Base-by-base conservation (phyloP, 2,888 invertebrate genomes). In the Dolomedes plantarius region DNA sequence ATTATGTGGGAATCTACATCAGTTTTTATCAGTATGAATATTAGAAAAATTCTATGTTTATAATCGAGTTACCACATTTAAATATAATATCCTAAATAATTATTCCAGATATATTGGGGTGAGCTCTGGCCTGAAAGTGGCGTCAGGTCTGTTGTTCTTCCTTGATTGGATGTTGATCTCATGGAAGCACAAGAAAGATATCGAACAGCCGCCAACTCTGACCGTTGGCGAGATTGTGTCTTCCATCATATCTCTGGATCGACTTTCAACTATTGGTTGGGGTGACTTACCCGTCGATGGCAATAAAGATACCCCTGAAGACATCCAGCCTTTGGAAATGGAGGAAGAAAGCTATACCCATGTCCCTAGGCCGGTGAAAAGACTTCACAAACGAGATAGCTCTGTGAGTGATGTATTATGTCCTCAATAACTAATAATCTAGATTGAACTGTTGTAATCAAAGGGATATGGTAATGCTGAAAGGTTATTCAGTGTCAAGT, bases 121-220 rank as follows among this genome's bases (percentile, higher is more conserved):
- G 11, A 97, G 97, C 91, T 95, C 96, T 73, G 95, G 95, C 7
- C 95, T 97, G 77, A 97, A 97, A 92, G 94, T 97, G 79, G 93
- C 97, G 64, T 97, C 97, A 0, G 92, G 96, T 81, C 95, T 95
- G 9, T 94, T 97, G 90, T 97, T 97, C 92, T 92, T 95, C 89
- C 94, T 95, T 36, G 97, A 97, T 91, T 97, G 96, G 96, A 96
- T 96, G 95, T 92, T 97, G 71, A 96, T 97, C 73, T 93, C 95
- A 72, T 93, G 95, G 89, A 94, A 95, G 86, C 93, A 94, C 88
- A 92, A 94, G 77, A 94, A 94, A 89, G 93, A 93, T 46, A 92
- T 93, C 88, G 92, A 93, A 69, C 86, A 87, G 94, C 94, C 73
- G 88, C 89, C 32, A 91, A 76, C 79, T 1, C 32, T 94, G 28